Evolutionary conservation across 2,113 vertebrate species (phyloP), one percentile per base, ranked within the genome.

Genomic region (Phycodurus eques): DNA sequence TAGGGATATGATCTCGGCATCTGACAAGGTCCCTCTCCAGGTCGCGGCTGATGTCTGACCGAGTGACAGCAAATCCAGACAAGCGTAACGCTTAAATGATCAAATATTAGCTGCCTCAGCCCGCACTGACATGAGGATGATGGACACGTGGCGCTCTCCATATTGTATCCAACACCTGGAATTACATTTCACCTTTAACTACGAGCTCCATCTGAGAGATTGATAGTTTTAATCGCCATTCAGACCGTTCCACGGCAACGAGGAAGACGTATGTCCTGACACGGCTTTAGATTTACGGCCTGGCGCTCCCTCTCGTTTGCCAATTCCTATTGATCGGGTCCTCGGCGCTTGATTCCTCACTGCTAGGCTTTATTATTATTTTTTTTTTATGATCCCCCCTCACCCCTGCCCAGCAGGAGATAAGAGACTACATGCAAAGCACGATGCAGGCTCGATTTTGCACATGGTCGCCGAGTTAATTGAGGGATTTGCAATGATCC

Each of bases 21-120:
- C 83, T 90, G 90, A 90, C 88, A 90, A 78, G 84, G 87, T 88
- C 78, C 75, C 81, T 83, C 80, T 83, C 42, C 76, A 76, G 88
- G 83, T 89, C 88, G 83, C 71, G 66, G 82, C 82, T 77, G 83
- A 89, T 78, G 81, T 90, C 83, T 74, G 82, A 82, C 81, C 80
- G 72, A 67, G 35, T 88, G 89, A 90, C 87, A 86, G 87, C 54
- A 91, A 91, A 92, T 92, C 91, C 72, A 91, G 90, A 75, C 71
- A 76, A 82, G 77, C 77, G 82, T 83, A 80, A 87, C 71, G 67
- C 78, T 88, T 83, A 89, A 92, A 91, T 86, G 88, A 92, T 91
- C 89, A 88, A 89, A 86, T 82, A 90, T 88, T 79, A 80, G 82
- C 80, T 84, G 72, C 54, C 78, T 76, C 76, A 76, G 78, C 69